phyloP scores from a whole-genome alignment of 1,140 invertebrate species.

The Drosophila erecta region DNA sequence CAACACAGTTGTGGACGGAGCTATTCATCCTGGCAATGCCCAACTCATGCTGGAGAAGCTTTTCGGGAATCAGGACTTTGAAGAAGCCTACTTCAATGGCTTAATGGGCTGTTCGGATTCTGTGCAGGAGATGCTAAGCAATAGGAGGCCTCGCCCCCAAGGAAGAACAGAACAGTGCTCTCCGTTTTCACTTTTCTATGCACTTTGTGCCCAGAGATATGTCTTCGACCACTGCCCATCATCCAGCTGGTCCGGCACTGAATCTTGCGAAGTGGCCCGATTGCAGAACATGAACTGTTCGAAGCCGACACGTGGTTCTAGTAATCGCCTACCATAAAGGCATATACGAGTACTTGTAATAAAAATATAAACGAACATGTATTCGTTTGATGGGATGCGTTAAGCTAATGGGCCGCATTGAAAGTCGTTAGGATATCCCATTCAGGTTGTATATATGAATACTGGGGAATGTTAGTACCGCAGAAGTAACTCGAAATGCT shows the following conservation, averaged over 20 bases:
- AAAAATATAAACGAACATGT: constrained; percentile 8
- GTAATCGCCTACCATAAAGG: not conserved
- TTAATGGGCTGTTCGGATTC: constrained; percentile 43
- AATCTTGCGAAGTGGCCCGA: constrained; percentile 36
- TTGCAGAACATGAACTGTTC: constrained; percentile 46
- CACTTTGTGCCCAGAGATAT: constrained; percentile 35
- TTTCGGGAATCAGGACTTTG: constrained; percentile 41
- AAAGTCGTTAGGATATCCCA: constrained; percentile 25
- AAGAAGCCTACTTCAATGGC: constrained; percentile 28
- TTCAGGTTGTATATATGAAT: constrained; percentile 7
- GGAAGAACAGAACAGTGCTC: constrained; percentile 21
- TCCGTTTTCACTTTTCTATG: constrained; percentile 17
- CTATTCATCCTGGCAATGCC: constrained; percentile 33
- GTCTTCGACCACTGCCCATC: constrained; percentile 50
- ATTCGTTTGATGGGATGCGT: not conserved
- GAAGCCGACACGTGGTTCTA: constrained; percentile 16
- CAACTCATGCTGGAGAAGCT: constrained; percentile 32
- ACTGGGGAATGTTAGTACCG: not conserved
- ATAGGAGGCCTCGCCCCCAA: not conserved
- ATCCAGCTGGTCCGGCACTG: constrained; percentile 41
- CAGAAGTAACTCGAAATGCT: constrained; percentile 25
- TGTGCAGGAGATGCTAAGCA: constrained; percentile 11
- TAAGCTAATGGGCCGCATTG: constrained; percentile 17
- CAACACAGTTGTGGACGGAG: constrained; percentile 15
- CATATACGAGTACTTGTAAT: not conserved